These are phyloP conservation scores for Nomada lathburiana DNA, from an alignment of 2,888 invertebrate genomes.

Conservation along the genomic window DNA sequence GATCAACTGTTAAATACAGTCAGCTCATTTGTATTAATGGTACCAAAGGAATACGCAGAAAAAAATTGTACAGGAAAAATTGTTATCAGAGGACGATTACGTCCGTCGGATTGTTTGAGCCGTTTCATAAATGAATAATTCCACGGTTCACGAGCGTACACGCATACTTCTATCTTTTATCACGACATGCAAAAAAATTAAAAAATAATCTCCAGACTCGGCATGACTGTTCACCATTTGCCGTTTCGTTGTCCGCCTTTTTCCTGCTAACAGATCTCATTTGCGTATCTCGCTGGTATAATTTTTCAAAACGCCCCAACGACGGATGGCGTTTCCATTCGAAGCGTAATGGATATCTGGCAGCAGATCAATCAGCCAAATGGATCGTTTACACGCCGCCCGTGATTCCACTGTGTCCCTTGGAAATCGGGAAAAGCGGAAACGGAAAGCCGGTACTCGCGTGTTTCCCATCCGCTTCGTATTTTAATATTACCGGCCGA, in stretches of 20 bases:
- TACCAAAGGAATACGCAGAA: too few relatives aligned
- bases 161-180: too few relatives aligned
- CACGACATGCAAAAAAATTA: too few relatives aligned
- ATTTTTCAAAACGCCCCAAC: conserved; percentile 29
- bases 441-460: not conserved
- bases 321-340: conserved; percentile 20
- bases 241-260: not conserved
- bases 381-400: conserved; percentile 33
- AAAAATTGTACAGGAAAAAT: too few relatives aligned
- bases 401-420: not conserved
- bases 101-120: too few relatives aligned
- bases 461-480: conserved; percentile 2
- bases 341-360: conserved; percentile 30
- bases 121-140: too few relatives aligned
- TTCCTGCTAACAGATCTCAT: not conserved
- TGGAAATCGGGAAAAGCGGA: conserved; percentile 6
- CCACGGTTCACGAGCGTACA: too few relatives aligned
- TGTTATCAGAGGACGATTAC: too few relatives aligned
- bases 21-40: too few relatives aligned
- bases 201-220: not conserved
- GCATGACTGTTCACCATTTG: not conserved
- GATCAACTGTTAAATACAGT: too few relatives aligned
- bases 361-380: conserved; percentile 46
- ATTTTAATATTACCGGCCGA: conserved; percentile 33
- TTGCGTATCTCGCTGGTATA: conserved; percentile 6